Conservation (phyloP, 2,888 invertebrate species). For the Lithosia quadra region DNA sequence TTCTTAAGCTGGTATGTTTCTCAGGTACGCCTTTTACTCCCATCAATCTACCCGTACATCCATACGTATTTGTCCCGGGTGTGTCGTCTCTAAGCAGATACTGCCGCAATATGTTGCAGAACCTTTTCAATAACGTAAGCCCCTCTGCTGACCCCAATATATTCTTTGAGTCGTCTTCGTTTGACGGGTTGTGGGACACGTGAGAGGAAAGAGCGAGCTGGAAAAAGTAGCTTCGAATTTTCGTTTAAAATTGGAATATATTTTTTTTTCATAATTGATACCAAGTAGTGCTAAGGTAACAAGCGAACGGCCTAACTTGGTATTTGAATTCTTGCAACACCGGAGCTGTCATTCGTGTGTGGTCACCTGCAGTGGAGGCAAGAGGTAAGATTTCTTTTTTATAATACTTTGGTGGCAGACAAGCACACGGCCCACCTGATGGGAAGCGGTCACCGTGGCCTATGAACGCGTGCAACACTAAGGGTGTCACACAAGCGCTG, state of each 20-base stretch:
- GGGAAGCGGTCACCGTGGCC: too few relatives aligned
- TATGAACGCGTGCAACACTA: too few relatives aligned
- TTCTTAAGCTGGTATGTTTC: background rate
- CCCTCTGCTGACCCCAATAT: conserved; percentile 63
- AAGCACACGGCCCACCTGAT: background rate
- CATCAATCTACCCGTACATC: conserved; percentile 29
- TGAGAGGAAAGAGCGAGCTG: conserved; percentile 22
- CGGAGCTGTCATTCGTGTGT: background rate
- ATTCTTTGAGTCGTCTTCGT: conserved; percentile 57
- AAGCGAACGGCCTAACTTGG: background rate
- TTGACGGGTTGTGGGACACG: conserved; percentile 32
- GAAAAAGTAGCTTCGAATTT: background rate
- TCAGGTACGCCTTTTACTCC: conserved; percentile 5
- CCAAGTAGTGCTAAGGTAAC: too few relatives aligned
- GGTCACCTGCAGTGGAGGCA: background rate
- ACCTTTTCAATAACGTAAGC: conserved; percentile 56
- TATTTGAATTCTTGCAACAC: background rate
- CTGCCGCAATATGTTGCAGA: conserved; percentile 58
- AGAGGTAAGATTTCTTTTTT: too few relatives aligned
- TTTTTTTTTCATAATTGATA: too few relatives aligned
- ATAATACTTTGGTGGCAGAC: too few relatives aligned
- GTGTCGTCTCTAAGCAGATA: conserved; percentile 53
- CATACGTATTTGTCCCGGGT: conserved; percentile 58
- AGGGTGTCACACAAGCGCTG: too few relatives aligned
- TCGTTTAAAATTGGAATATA: background rate